phyloP scores from a whole-genome alignment of 2,888 invertebrate genomes.

The Drosophila borborema region DNA sequence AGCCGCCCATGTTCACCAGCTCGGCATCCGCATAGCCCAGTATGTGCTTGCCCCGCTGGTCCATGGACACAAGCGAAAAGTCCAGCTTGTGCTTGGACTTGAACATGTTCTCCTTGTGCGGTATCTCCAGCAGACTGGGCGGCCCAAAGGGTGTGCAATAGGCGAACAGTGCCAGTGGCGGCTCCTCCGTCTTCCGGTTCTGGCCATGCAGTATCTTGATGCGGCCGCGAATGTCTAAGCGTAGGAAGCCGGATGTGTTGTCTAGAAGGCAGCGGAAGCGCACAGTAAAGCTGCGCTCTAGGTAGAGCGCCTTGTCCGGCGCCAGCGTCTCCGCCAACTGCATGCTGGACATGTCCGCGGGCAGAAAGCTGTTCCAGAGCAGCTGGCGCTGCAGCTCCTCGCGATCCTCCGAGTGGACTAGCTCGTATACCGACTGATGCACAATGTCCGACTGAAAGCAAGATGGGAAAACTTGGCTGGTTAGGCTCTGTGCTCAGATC shows the following conservation, averaged over 20 bases:
- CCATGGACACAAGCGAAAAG: slow-evolving; percentile 98
- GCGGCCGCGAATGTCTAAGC: slow-evolving; percentile 98
- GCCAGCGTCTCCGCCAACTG: slow-evolving; percentile 95
- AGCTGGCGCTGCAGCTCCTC: slow-evolving; percentile 98
- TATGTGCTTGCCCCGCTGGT: slow-evolving; percentile 98
- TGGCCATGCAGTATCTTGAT: slow-evolving; percentile 98
- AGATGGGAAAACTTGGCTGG: background rate
- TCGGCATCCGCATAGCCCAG: slow-evolving; percentile 97
- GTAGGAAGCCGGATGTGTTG: slow-evolving; percentile 99
- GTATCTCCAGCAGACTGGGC: slow-evolving; percentile 97
- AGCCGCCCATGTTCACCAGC: slow-evolving; percentile 96
- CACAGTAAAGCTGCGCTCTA: slow-evolving; percentile 99
- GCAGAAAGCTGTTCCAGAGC: slow-evolving; percentile 97
- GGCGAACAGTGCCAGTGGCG: slow-evolving; percentile 97
- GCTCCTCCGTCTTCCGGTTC: slow-evolving; percentile 96
- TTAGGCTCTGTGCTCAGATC: background rate
- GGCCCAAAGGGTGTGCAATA: slow-evolving; percentile 99
- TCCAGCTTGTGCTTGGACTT: slow-evolving; percentile 99
- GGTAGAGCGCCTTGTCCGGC: slow-evolving; percentile 94
- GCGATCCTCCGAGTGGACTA: slow-evolving; percentile 99
- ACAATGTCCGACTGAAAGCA: slow-evolving; percentile 98
- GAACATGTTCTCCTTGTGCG: slow-evolving; percentile 99
- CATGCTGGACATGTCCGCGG: slow-evolving; percentile 87
- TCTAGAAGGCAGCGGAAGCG: slow-evolving; percentile 99
- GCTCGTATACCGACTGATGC: slow-evolving; percentile 99